Evolutionary conservation across 2,888 invertebrate species (phyloP), one percentile per base, ranked within the genome.

Genomic region (Latrodectus hesperus): DNA sequence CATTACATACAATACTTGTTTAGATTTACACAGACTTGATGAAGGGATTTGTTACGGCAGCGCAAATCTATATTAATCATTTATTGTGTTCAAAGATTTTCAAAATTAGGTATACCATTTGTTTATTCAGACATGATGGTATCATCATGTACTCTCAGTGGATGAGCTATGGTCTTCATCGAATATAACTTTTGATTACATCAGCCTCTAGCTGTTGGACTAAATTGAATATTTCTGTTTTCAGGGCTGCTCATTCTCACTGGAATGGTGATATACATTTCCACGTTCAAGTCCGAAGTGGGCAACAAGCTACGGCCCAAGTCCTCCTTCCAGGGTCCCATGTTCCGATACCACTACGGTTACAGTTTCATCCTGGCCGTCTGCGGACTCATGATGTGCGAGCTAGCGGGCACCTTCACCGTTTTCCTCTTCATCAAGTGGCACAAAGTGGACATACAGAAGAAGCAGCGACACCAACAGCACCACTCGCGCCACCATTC

Each of bases 181-280:
- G 6, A 38, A 38, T 38, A 38, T 22, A 1, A 38, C 38, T 38
- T 6, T 38, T 6, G 38, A 38, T 38, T 38, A 0, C 38, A 38
- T 38, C 22, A 22, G 1, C 22, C 22, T 22, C 22, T 22, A 22
- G 22, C 22, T 22, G 1, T 22, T 22, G 22, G 22, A 22, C 22
- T 22, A 22, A 22, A 1, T 22, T 22, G 22, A 22, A 22, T 22
- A 22, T 1, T 22, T 22, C 65, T 85, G n/a, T 73, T 94, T 94
- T 78, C 93, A 97, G 97, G 97, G 92, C 94, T 97, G 90, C 94
- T 97, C 90, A 96, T 97, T 96, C 94, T 97, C 91, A 96, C 96
- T 90, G 97, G 97, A 75, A 94, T 97, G 92, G 96, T 97, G 91
- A 96, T 97, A 94, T 97, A 97, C 94, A 97, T 97, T 93, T 97